Evolutionary conservation across 2,888 invertebrate species (phyloP).

Genomic region (Calameuta filiformis): DNA sequence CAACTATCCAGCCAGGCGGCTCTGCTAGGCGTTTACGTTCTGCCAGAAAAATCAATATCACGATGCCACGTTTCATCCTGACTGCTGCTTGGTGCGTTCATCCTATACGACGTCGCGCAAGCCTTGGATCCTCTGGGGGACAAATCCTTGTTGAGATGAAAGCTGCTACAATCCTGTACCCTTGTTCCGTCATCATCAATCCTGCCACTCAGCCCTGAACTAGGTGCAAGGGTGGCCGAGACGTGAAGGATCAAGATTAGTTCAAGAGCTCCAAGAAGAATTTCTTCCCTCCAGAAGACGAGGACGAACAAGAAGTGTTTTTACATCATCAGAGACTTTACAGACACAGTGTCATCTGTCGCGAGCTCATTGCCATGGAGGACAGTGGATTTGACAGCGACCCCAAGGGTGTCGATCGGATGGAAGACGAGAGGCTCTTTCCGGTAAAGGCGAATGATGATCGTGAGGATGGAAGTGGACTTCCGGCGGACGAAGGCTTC

Average conservation of each 20-base stretch:
- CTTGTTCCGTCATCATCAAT: neutral
- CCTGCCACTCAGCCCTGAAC: neutral
- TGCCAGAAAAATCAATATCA: neutral
- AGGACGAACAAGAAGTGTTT: neutral
- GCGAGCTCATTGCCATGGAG: slow-evolving; percentile 50
- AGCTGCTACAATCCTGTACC: neutral
- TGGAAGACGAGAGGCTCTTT: slow-evolving; percentile 61
- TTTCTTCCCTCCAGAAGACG: too few relatives aligned
- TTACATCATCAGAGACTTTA: neutral
- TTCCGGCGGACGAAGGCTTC: neutral
- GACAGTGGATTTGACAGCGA: slow-evolving; percentile 68
- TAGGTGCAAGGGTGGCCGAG: neutral
- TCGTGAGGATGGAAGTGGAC: neutral
- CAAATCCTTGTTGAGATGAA: neutral
- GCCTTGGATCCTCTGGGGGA: neutral
- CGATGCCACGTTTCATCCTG: neutral
- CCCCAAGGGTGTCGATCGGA: slow-evolving; percentile 57
- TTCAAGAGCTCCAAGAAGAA: neutral
- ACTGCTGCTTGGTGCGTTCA: neutral
- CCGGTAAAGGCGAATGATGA: slow-evolving; percentile 41
- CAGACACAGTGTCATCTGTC: neutral
- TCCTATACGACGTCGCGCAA: neutral
- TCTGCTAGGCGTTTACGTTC: neutral
- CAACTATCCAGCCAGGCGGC: neutral
- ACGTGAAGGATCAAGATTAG: neutral